These are phyloP conservation scores for Cremastinae sp. DNA, from an alignment of 2,888 invertebrate species.

Conservation along the genomic window DNA sequence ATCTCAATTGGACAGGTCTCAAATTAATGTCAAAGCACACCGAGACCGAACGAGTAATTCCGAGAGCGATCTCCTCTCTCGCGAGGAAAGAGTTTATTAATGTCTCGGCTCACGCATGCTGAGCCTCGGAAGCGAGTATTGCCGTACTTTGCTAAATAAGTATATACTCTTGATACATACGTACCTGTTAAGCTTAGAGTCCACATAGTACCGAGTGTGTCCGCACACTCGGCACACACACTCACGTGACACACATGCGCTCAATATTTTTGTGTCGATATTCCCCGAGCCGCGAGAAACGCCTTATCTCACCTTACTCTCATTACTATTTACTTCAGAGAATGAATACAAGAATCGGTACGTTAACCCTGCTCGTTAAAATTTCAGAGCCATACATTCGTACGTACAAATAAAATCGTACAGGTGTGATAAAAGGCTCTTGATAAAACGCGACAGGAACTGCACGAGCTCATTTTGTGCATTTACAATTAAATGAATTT, in stretches of 20 bases:
- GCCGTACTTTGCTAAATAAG: conserved; percentile 2
- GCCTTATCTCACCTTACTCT: conserved; percentile 53
- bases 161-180: conserved; percentile 16
- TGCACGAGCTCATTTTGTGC: no score
- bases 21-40: conserved; percentile 72
- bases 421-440: conserved; percentile 1
- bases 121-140: conserved; percentile 34
- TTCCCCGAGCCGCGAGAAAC: conserved; percentile 32
- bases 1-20: conserved; percentile 71
- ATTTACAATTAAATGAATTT: no score
- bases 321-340: conserved; percentile 48
- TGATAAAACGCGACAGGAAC: conserved; percentile 5
- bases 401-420: background rate
- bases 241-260: no score
- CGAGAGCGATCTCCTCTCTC: conserved; percentile 58
- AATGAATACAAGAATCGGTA: conserved; percentile 53
- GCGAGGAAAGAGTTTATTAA: conserved; percentile 69
- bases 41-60: conserved; percentile 57
- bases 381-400: conserved; percentile 12
- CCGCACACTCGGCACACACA: background rate
- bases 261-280: conserved; percentile 16
- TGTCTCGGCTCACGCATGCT: conserved; percentile 62
- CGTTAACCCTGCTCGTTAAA: conserved; percentile 48
- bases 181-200: background rate
- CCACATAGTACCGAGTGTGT: conserved; percentile 46